Base-by-base conservation (phyloP, 2,888 invertebrate genomes). In the Hirtodrosophila trivittata region DNA sequence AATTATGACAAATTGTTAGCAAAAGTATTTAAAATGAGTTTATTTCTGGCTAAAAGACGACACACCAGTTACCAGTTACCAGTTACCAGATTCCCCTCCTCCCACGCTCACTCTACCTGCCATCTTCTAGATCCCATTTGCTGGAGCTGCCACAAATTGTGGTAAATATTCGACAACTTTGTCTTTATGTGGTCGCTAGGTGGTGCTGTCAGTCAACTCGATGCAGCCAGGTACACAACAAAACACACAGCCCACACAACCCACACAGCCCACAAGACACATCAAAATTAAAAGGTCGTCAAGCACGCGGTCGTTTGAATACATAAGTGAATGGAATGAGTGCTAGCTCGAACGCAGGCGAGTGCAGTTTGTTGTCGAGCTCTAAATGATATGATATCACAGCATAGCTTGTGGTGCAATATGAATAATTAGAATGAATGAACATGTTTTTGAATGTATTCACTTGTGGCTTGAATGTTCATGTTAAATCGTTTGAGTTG, bases 1-100 rank as follows among this genome's bases (percentile, higher is more conserved):
- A 82, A 82, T 82, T 82, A 86, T 82, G 77, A 86, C 81, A 82
- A 82, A 82, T 82, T 82, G 81, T 82, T 82, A 69, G 84, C 74
- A 65, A 86, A 86, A 82, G 81, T 82, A 82, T 82, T 82, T 86
- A 82, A 82, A 84, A 84, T 84, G 81, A 77, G 85, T 86, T 82
- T 84, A 84, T 81, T 76, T 75, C 74, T 64, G 74, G 57, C 56
- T 56, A 45, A 60, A 26, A 47, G 33, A 55, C 46, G 30, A 62
- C 30, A 55, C 30, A 38, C n/a, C 13, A n/a, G 1, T 12, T 5
- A 9, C 7, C 10, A 28, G 25, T 6, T 25, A n/a, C n/a, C n/a
- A n/a, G n/a, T n/a, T n/a, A n/a, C n/a, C 18, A 21, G 2, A 21
- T 21, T 3, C 3, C n/a, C 21, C 32, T 14, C 6, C 0, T 2